Evolutionary conservation across 2,113 vertebrate species (phyloP).

Genomic region (Ploceus nigricollis): DNA sequence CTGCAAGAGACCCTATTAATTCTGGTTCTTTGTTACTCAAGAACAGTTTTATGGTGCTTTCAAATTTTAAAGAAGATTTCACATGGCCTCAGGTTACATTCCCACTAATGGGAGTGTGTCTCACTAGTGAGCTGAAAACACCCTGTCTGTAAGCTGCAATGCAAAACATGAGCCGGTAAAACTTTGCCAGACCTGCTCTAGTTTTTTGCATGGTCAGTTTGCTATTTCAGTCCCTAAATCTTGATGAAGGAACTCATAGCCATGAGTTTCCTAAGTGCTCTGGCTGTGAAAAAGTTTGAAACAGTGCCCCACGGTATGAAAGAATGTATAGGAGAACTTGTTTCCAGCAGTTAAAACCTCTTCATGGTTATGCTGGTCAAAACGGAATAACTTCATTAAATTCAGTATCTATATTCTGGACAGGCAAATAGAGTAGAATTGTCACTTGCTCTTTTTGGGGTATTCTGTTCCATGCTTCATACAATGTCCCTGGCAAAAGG

Average conservation of each 20-base stretch:
- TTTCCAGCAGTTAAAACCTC: neutral
- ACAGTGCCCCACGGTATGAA: neutral
- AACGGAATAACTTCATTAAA: neutral
- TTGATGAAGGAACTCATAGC: neutral
- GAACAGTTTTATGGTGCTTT: neutral
- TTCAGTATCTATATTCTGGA: neutral
- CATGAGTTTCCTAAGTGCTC: neutral
- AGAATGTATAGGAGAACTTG: neutral
- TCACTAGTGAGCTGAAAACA: neutral
- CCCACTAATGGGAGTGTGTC: neutral
- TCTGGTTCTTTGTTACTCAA: neutral
- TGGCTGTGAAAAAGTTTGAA: neutral
- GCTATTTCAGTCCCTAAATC: neutral
- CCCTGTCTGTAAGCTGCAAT: neutral
- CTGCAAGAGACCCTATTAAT: neutral
- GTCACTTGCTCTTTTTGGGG: neutral
- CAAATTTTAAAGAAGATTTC: neutral
- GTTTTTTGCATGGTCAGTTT: neutral
- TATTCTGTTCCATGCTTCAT: neutral
- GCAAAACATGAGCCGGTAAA: neutral
- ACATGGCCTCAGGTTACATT: neutral
- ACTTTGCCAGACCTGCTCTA: neutral
- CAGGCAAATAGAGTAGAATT: neutral
- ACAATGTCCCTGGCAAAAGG: neutral
- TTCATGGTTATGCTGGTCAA: neutral